phyloP scores from a whole-genome alignment of 2,113 vertebrate species.

The Gasterosteus aculeatus region DNA sequence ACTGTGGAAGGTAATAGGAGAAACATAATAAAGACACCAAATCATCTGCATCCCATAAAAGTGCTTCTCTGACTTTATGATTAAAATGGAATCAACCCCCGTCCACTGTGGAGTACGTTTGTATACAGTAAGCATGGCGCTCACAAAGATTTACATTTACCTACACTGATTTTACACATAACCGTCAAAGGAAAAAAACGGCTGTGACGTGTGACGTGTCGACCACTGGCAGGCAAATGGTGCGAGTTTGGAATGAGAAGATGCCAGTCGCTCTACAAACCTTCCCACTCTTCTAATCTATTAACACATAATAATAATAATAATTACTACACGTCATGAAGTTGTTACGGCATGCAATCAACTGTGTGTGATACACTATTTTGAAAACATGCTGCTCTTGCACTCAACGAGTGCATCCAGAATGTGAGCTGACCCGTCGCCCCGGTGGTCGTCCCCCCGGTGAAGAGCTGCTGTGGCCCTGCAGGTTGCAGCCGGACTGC shows the following conservation, averaged over 20 bases:
- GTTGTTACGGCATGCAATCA: not conserved
- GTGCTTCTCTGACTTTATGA: not conserved
- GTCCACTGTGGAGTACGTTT: not conserved
- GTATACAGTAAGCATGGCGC: not conserved
- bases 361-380: not conserved
- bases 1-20: not conserved
- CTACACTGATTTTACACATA: not conserved
- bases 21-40: not conserved
- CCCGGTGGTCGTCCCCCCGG: not conserved
- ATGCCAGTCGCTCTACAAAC: not conserved
- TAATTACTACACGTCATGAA: not conserved
- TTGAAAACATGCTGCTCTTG: not conserved
- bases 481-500: slow-evolving; percentile 46
- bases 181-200: not conserved
- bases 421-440: not conserved
- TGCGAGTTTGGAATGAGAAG: slow-evolving; percentile 15
- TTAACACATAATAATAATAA: not conserved
- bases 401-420: not conserved
- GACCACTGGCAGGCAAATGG: not conserved
- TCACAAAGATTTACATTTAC: not conserved
- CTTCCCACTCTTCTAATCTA: not conserved
- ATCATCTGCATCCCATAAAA: not conserved
- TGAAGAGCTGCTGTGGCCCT: not conserved
- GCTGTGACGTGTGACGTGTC: too few relatives aligned
- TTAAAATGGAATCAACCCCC: not conserved